Conservation (phyloP, 2,797 vertebrate species). For the Steatocranus sp. region DNA sequence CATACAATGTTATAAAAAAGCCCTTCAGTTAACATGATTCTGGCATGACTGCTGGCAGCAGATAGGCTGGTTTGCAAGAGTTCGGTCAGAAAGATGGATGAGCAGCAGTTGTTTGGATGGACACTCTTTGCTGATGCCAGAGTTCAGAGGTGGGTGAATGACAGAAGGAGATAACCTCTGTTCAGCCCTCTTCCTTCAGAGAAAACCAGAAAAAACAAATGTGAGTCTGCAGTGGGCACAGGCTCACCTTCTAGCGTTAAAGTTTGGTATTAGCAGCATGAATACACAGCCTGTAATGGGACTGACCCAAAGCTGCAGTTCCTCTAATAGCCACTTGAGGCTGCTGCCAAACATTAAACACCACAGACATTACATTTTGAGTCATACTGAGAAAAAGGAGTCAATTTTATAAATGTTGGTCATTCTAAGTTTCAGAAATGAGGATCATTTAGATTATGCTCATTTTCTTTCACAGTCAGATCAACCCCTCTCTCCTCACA, state of each 20-base stretch:
- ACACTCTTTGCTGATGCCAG: background rate
- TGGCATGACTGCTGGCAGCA: background rate
- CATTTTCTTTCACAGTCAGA: background rate
- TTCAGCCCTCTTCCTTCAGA: background rate
- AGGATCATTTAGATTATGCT: background rate
- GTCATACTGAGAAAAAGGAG: background rate
- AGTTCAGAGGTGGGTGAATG: background rate
- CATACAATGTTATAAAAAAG: no score
- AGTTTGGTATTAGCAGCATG: background rate
- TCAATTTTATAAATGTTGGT: background rate
- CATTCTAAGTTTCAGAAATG: background rate
- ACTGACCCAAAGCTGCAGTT: background rate
- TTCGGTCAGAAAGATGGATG: background rate
- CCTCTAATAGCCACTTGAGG: background rate
- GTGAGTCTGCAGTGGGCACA: background rate
- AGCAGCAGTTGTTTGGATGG: background rate
- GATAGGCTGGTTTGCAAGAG: background rate
- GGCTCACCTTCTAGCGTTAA: background rate
- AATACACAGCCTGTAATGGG: background rate
- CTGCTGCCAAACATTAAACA: background rate
- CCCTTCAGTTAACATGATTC: background rate
- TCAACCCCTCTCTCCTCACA: background rate
- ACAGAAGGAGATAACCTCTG: background rate
- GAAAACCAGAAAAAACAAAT: background rate
- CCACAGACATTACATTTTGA: accelerated